phyloP scores from a whole-genome alignment of 2,888 invertebrate species.

The Mythimna loreyi region DNA sequence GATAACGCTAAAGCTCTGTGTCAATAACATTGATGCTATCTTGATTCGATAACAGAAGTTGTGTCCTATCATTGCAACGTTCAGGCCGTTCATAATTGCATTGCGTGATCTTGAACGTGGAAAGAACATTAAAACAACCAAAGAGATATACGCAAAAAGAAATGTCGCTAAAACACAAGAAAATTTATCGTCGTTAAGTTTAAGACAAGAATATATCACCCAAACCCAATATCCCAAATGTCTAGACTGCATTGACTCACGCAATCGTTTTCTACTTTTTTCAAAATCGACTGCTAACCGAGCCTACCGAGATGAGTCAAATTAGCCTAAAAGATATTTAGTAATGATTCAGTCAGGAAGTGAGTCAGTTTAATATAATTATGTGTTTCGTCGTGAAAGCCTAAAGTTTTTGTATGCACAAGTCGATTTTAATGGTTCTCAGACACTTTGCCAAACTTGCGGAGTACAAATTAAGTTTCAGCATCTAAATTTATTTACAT shows the following conservation, averaged over 20 bases:
- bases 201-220: slow-evolving; percentile 34
- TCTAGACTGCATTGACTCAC: slow-evolving; percentile 56
- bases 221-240: slow-evolving; percentile 35
- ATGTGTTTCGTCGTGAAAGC: slow-evolving; percentile 27
- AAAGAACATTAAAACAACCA: not conserved
- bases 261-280: slow-evolving; percentile 35
- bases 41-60: slow-evolving; percentile 36
- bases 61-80: slow-evolving; percentile 38
- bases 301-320: slow-evolving; percentile 46
- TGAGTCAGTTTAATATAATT: slow-evolving; percentile 43
- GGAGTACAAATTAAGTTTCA: not conserved
- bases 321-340: slow-evolving; percentile 8
- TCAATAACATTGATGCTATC: slow-evolving; percentile 50
- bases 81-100: slow-evolving; percentile 14
- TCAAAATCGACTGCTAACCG: slow-evolving; percentile 25
- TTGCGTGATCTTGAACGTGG: slow-evolving; percentile 8
- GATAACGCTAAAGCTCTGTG: slow-evolving; percentile 48
- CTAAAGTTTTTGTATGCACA: slow-evolving; percentile 3
- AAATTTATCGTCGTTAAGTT: slow-evolving; percentile 20
- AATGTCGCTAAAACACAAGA: slow-evolving; percentile 9
- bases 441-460: not conserved
- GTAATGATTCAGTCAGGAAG: slow-evolving; percentile 47
- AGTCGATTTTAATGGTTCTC: not conserved
- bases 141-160: not conserved
- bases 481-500: not conserved